Percentiles rank a stretch among this genome's conserved stretches.
These are phyloP conservation scores for Ectropis grisescens DNA, from an alignment of 1,140 invertebrate genomes.

Conservation along the genomic window DNA sequence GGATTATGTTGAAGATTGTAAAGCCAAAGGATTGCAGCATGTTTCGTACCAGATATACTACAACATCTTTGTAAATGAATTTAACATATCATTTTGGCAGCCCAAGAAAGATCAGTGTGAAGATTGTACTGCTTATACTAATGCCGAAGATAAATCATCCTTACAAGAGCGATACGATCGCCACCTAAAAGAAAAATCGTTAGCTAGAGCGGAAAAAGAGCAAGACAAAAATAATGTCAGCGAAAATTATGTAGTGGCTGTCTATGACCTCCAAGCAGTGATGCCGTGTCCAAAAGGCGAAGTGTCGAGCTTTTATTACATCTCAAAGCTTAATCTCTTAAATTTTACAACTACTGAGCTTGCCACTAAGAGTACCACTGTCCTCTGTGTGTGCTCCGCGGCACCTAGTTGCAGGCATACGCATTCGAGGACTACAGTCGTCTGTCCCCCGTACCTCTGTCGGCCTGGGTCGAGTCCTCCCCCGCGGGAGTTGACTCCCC, in stretches of 20 bases:
- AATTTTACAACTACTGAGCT: slow-evolving; percentile 43
- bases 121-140: slow-evolving; percentile 31
- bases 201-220: slow-evolving; percentile 15
- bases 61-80: slow-evolving; percentile 32
- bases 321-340: slow-evolving; percentile 24
- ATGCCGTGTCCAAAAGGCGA: slow-evolving; percentile 24
- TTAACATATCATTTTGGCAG: too few relatives aligned
- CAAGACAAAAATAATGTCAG: slow-evolving; percentile 23
- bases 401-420: too few relatives aligned
- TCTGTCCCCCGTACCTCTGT: too few relatives aligned
- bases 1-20: too few relatives aligned
- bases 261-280: too few relatives aligned
- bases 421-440: too few relatives aligned
- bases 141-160: slow-evolving; percentile 20
- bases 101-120: too few relatives aligned
- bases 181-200: slow-evolving; percentile 21
- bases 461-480: too few relatives aligned
- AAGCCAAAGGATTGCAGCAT: slow-evolving; percentile 7
- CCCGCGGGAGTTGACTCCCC: too few relatives aligned
- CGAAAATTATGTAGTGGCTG: slow-evolving; percentile 20
- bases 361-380: slow-evolving; percentile 14
- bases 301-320: too few relatives aligned
- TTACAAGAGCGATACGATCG: slow-evolving; percentile 9
- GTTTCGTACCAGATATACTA: slow-evolving; percentile 24
- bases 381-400: too few relatives aligned